Evolutionary conservation across 2,113 vertebrate genomes (phyloP), one percentile per base, ranked within the genome.

Genomic region (Aptenodytes patagonicus): DNA sequence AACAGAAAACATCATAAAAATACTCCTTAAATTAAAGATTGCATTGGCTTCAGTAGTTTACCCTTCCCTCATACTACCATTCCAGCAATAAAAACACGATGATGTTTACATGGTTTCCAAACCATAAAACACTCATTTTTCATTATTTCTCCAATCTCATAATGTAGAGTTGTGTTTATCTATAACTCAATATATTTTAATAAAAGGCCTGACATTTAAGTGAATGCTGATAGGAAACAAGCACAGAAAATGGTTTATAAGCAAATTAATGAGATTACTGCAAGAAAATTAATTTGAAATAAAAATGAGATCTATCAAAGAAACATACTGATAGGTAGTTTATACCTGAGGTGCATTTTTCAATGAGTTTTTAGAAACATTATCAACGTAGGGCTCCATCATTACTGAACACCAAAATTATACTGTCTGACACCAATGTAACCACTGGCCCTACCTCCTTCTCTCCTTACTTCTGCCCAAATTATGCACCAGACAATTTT

Each of bases 121-220:
- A 58, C 68, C 54, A 57, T 81, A 90, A 96, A 93, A 0, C 64
- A 12, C 75, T 75, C 25, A 10, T 85, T 94, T 96, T 73, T 86
- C 90, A 70, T 92, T 55, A 40, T 86, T 96, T 93, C 85, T 60
- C 70, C 70, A 2, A 15, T 93, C 80, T 71, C 34, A 12, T 61
- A 17, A 49, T 4, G 20, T 34, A 65, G 38, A 68, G 40, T 51
- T 46, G 44, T 85, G 82, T 88, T 97, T 90, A 73, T 92, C 95
- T 84, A 2, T n/a, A 94, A 89, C 60, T 70, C 84, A 71, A 11
- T 26, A 11, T 12, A 4, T 72, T 86, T 90, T 47, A 87, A 92
- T 70, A 57, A 89, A 97, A 95, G 32, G 6, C 44, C 57, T 95
- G 91, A 89, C 80, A 85, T 93, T 97, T 92, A 89, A 65, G 73